Evolutionary conservation across 2,888 invertebrate species (phyloP), one percentile per base, ranked within the genome.

Genomic region (Agrotis exclamationis): DNA sequence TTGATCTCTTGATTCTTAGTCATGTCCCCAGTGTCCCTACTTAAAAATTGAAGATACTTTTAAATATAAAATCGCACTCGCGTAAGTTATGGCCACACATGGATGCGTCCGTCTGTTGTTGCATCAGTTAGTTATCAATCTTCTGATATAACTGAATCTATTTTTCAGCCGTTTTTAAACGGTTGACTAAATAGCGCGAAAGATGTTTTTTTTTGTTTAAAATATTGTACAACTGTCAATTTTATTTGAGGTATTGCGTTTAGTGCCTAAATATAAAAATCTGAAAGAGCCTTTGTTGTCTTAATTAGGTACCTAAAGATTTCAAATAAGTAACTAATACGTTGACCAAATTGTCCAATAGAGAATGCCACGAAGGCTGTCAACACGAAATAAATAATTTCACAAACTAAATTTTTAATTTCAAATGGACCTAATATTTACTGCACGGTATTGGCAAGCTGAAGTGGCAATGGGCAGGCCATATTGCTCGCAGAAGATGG

Each of bases 41-140:
- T 7, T 6, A 39, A 9, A 39, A 39, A 39, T 39, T 39, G 11
- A 39, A 39, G 39, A 39, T 39, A 11, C 39, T 39, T 54, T 28
- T 51, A 4, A 51, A 51, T 16, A 11, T 9, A 22, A 51, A 50
- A 51, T 6, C 51, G 22, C 14, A 18, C 3, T 62, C 81, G 81
- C 84, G 33, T 51, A 50, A 73, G 24, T 65, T 22, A 51, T 84
- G 79, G 87, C 86, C 85, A 13, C 28, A 16, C 70, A 53, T 39
- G 63, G 74, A 83, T 84, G 86, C 85, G 83, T 76, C 80, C 70
- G 79, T 77, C n/a, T n/a, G n/a, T 80, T 80, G 79, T 86, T 82
- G 78, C 78, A 76, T 87, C 83, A 63, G 22, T 45, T 53, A 45
- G 28, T 54, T 63, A 70, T 53, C 54, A 54, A 16, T 57, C 28